These are phyloP conservation scores for Prosopocoilus inquinatus DNA, from an alignment of 2,888 invertebrate genomes.

Conservation along the genomic window DNA sequence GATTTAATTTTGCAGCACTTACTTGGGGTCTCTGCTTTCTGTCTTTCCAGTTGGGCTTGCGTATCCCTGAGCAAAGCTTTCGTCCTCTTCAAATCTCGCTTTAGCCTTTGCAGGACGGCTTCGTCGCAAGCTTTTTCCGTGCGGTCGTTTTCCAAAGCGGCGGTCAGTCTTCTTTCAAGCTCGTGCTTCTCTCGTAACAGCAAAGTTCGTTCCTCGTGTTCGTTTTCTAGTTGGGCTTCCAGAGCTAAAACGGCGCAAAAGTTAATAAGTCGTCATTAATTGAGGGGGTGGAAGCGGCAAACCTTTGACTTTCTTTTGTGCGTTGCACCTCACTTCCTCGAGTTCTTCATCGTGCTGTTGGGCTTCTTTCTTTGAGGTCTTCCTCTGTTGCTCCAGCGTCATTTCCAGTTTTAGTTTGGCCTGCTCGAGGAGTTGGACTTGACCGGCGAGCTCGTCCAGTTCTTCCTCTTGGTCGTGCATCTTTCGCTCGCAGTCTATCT, in stretches of 20 bases:
- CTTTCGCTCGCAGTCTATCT: conserved; percentile 84
- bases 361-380: conserved; percentile 85
- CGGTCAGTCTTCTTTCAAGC: conserved; percentile 79
- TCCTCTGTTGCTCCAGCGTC: conserved; percentile 87
- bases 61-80: conserved; percentile 89
- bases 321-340: conserved; percentile 85
- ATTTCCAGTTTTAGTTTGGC: conserved; percentile 91
- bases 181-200: conserved; percentile 88
- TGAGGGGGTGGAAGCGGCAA: conserved; percentile 25
- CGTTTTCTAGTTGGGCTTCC: conserved; percentile 88
- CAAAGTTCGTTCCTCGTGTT: conserved; percentile 87
- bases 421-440: conserved; percentile 78
- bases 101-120: conserved; percentile 69
- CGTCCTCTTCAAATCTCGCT: conserved; percentile 84
- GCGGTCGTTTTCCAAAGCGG: conserved; percentile 74
- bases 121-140: conserved; percentile 72
- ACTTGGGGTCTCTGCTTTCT: conserved; percentile 81
- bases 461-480: conserved; percentile 91
- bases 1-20: not conserved
- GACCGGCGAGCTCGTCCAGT: conserved; percentile 89
- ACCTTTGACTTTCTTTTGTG: conserved; percentile 90
- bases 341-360: conserved; percentile 90
- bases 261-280: not conserved
- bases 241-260: conserved; percentile 61
- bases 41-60: conserved; percentile 85